A percentile compares a stretch with the other conserved stretches of the same genome.
Conservation (phyloP, 1,140 invertebrate genomes). For the Charaxes varanes region DNA sequence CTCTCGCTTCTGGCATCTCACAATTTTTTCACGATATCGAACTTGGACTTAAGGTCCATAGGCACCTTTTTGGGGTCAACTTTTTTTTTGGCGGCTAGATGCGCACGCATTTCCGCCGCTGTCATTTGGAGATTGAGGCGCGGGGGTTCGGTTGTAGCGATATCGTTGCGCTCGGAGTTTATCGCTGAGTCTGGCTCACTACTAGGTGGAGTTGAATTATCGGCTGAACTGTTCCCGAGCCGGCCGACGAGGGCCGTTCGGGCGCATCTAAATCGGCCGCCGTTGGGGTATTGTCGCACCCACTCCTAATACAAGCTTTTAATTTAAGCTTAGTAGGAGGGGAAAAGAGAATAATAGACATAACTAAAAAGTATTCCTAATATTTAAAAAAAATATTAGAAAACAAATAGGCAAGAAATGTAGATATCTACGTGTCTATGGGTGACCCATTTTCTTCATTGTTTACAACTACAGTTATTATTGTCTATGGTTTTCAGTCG, state of each 20-base stretch:
- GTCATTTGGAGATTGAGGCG: constrained; percentile 88
- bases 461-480: too few relatives aligned
- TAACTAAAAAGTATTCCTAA: too few relatives aligned
- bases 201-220: constrained; percentile 11
- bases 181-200: constrained; percentile 11
- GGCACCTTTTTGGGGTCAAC: constrained; percentile 91
- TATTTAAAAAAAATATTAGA: too few relatives aligned
- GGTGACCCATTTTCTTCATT: too few relatives aligned
- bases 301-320: too few relatives aligned
- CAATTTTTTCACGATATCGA: constrained; percentile 91
- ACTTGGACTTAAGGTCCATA: constrained; percentile 92
- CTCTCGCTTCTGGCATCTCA: constrained; percentile 36
- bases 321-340: too few relatives aligned
- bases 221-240: constrained; percentile 6
- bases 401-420: too few relatives aligned
- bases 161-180: constrained; percentile 38
- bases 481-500: too few relatives aligned
- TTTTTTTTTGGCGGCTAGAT: constrained; percentile 88
- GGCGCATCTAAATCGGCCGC: constrained; percentile 47
- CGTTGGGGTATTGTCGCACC: too few relatives aligned
- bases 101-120: constrained; percentile 89
- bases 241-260: constrained; percentile 24
- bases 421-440: too few relatives aligned
- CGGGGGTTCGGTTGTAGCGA: constrained; percentile 40
- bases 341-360: too few relatives aligned